phyloP scores from a whole-genome alignment of 1,140 invertebrate species.

The Heliconius melpomene region DNA sequence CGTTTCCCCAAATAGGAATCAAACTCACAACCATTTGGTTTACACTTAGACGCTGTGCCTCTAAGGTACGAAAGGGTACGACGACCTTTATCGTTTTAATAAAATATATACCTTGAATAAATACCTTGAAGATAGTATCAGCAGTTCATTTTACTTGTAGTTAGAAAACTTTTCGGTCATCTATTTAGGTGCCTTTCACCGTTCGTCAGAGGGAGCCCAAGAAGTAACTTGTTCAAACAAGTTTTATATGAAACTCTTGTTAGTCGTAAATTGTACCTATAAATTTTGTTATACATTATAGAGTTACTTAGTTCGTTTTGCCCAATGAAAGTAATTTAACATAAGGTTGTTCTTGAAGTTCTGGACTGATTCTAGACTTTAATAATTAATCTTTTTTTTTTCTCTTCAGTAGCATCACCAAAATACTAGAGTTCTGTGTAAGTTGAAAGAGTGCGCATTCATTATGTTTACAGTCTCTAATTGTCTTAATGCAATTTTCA shows the following conservation, averaged over 20 bases:
- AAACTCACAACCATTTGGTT: neutral
- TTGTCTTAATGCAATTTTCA: no score
- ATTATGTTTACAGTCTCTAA: no score
- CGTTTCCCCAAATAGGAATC: neutral
- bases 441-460: no score
- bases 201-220: slow-evolving; percentile 8
- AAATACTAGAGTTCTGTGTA: no score
- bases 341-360: no score
- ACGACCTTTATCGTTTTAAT: neutral
- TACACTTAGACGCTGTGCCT: neutral
- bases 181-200: slow-evolving; percentile 27
- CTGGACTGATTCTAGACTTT: no score
- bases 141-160: slow-evolving; percentile 17
- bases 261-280: neutral
- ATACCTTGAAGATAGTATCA: slow-evolving; percentile 18
- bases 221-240: neutral
- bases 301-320: neutral
- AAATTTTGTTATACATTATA: neutral
- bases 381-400: no score
- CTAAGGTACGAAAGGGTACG: neutral
- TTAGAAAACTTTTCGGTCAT: slow-evolving; percentile 30
- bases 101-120: slow-evolving; percentile 13
- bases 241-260: neutral
- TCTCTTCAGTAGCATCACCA: no score
- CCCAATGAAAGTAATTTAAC: neutral